phyloP scores from a whole-genome alignment of 2,888 invertebrate species.

The Pharmacophagus antenor region DNA sequence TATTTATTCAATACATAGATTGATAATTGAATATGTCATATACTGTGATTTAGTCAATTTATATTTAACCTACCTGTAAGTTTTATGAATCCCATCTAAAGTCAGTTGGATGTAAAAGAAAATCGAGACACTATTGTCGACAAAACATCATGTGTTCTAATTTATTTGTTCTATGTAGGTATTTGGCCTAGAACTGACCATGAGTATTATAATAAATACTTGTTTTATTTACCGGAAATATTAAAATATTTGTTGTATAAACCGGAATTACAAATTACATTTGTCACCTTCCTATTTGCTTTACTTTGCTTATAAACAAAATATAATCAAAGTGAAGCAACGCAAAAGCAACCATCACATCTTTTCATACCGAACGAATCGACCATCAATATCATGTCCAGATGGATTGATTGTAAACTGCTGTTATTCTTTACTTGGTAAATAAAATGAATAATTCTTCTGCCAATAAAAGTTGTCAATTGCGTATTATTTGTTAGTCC shows the following conservation, averaged over 20 bases:
- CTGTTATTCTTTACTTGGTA: background rate
- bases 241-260: slow-evolving; percentile 10
- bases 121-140: background rate
- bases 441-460: background rate
- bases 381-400: too few species aligned
- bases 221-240: slow-evolving; percentile 5
- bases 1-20: too few species aligned
- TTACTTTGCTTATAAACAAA: too few species aligned
- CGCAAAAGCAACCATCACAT: background rate
- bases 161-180: slow-evolving; percentile 5
- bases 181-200: slow-evolving; percentile 1
- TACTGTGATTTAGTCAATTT: too few species aligned
- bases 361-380: background rate
- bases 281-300: background rate
- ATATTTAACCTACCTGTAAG: too few species aligned
- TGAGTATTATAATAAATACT: slow-evolving; percentile 5
- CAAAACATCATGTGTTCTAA: background rate
- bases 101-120: background rate
- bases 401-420: too few species aligned
- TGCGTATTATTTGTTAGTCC: slow-evolving; percentile 4
- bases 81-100: too few species aligned
- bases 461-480: background rate
- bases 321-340: background rate
- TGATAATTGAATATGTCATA: too few species aligned
- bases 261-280: slow-evolving; percentile 7